phyloP scores from a whole-genome alignment of 2,888 invertebrate genomes.

The Scaptomyza cyrtandrae region DNA sequence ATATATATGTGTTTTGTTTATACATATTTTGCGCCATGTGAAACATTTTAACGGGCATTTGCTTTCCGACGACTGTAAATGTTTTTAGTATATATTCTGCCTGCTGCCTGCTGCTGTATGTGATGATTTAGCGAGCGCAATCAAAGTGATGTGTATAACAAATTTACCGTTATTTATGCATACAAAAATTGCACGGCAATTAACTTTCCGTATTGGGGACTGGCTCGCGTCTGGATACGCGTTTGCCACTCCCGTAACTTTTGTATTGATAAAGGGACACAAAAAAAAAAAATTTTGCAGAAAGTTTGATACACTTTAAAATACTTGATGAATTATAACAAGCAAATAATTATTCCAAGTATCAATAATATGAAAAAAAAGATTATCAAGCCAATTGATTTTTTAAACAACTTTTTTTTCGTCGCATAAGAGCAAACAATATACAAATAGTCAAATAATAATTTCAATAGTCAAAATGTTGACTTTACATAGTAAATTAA shows the following conservation, averaged over 20 bases:
- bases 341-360: no score
- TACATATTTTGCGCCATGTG: constrained; percentile 64
- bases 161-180: constrained; percentile 80
- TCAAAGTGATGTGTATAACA: constrained; percentile 80
- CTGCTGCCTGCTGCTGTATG: constrained; percentile 28
- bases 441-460: no score
- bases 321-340: background rate
- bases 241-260: constrained; percentile 8
- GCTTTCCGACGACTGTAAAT: constrained; percentile 51
- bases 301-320: background rate
- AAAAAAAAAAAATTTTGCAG: background rate
- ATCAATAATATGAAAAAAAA: no score
- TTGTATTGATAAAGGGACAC: constrained; percentile 18
- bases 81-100: constrained; percentile 35
- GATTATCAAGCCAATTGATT: no score
- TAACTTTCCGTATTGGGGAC: constrained; percentile 60
- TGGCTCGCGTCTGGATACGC: constrained; percentile 28
- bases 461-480: no score
- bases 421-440: no score
- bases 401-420: no score
- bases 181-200: constrained; percentile 80
- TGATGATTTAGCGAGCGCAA: constrained; percentile 77
- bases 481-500: background rate
- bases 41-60: constrained; percentile 67
- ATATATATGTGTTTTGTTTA: constrained; percentile 7